phyloP scores from a whole-genome alignment of 2,113 vertebrate species.

The Crotalus tigris region DNA sequence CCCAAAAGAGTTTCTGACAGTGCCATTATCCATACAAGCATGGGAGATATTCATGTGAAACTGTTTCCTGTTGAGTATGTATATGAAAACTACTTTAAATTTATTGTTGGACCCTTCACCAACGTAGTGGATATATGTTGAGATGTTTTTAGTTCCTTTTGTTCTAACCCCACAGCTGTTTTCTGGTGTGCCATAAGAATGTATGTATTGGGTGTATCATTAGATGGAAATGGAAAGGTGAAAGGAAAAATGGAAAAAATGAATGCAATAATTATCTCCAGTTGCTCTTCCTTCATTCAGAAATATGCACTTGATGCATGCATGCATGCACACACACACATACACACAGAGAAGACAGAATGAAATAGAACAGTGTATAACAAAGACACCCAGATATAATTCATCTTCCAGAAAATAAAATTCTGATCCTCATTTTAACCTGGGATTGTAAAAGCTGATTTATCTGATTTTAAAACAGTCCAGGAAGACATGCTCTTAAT shows the following conservation, averaged over 20 bases:
- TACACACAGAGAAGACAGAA: not conserved
- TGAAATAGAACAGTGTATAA: not conserved
- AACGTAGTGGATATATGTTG: not conserved
- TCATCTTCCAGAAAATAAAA: not conserved
- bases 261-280: not conserved
- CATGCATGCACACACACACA: not conserved
- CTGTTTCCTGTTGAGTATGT: constrained; percentile 98
- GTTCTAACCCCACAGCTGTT: not conserved
- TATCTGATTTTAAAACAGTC: not conserved
- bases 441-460: not conserved
- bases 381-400: not conserved
- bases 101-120: not conserved
- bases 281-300: not conserved
- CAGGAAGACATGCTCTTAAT: not conserved
- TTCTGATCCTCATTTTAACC: not conserved
- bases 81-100: constrained; percentile 16
- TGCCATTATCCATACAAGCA: constrained; percentile 96
- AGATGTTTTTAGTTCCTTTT: not conserved
- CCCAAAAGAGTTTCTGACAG: constrained; percentile 97
- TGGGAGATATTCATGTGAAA: constrained; percentile 97
- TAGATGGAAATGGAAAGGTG: not conserved
- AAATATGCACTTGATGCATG: not conserved
- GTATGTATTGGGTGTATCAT: not conserved
- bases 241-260: not conserved
- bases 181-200: not conserved